Evolutionary conservation across 1,140 invertebrate genomes (phyloP).

Genomic region (Akabosia matsudoensis): DNA sequence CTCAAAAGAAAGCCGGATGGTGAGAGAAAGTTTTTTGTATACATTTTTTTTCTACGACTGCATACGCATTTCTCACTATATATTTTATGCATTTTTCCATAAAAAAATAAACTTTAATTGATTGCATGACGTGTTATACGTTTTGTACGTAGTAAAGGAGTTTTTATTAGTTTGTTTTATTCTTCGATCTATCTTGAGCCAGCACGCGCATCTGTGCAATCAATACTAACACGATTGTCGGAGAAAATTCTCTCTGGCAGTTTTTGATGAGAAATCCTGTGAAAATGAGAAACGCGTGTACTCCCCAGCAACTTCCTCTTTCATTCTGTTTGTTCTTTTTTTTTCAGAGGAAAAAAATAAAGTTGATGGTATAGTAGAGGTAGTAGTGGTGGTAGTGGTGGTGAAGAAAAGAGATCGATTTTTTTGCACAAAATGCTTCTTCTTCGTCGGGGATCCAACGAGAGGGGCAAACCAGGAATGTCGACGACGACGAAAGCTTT

Average conservation of each 20-base stretch:
- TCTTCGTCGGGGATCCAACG: neutral
- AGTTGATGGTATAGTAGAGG: no score
- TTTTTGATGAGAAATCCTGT: neutral
- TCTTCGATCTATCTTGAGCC: no score
- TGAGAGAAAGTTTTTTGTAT: no score
- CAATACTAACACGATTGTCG: neutral
- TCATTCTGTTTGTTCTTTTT: neutral
- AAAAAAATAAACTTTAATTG: no score
- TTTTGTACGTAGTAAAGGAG: no score
- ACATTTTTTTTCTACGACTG: no score
- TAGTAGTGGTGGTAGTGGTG: neutral
- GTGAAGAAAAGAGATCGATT: neutral
- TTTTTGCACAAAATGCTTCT: neutral
- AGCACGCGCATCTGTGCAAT: neutral
- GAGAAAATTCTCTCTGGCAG: neutral
- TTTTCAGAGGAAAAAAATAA: no score
- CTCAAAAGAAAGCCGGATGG: no score
- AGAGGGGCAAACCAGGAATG: slow-evolving; percentile 17
- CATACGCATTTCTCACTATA: no score
- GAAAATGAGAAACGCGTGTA: slow-evolving; percentile 1
- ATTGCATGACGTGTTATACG: no score
- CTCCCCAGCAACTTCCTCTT: neutral
- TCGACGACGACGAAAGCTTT: neutral
- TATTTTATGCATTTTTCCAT: no score
- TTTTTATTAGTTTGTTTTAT: no score